Percentiles rank a stretch among this genome's conserved stretches.
Conservation (phyloP, 2,113 vertebrate species). For the Parotia lawesii region DNA sequence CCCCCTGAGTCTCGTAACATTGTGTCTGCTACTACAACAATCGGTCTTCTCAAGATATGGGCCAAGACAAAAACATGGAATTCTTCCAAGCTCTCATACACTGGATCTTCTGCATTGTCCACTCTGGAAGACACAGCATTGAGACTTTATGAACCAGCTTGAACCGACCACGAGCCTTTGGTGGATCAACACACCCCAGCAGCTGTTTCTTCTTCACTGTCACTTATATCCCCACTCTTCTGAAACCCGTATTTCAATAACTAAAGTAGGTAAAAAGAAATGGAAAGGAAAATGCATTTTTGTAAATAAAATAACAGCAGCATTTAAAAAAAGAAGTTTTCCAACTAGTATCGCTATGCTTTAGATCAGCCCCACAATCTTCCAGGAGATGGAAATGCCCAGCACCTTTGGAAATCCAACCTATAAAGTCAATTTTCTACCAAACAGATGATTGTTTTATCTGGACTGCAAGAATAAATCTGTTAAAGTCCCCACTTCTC, state of each 20-base stretch:
- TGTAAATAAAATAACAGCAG: neutral
- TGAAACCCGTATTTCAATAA: neutral
- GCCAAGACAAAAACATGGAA: conserved; percentile 98
- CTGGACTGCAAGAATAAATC: neutral
- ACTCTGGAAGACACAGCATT: conserved; percentile 75
- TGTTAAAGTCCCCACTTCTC: neutral
- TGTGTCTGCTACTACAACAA: conserved; percentile 96
- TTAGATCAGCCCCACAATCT: neutral
- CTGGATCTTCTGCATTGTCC: conserved; percentile 93
- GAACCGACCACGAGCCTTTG: neutral
- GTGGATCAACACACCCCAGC: neutral
- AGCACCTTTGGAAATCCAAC: neutral
- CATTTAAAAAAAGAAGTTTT: neutral
- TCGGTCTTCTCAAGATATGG: conserved; percentile 90
- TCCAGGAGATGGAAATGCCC: neutral
- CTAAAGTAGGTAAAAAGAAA: neutral
- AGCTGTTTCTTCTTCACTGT: neutral
- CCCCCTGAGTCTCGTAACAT: conserved; percentile 96
- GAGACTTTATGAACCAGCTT: neutral
- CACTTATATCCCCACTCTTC: neutral
- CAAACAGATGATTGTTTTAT: neutral
- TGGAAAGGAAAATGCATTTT: neutral
- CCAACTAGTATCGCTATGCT: neutral
- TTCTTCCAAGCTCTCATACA: conserved; percentile 97
- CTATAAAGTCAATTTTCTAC: neutral